Conservation (phyloP, 2,888 invertebrate species). For the Sicus ferrugineus region DNA sequence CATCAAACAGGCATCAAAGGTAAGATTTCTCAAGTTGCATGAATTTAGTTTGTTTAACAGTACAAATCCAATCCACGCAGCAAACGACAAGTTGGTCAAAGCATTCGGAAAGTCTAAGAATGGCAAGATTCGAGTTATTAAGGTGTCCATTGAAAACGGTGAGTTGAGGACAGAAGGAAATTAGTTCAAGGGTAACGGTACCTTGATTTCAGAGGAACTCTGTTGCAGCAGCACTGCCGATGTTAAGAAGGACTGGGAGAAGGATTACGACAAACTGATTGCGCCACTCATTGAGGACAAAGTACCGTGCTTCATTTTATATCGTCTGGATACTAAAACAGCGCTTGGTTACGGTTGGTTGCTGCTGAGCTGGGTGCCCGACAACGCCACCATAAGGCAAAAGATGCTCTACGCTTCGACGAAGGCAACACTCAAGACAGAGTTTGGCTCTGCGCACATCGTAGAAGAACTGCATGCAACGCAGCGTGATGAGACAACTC, state of each 20-base stretch:
- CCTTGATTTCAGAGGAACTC: constrained; percentile 73
- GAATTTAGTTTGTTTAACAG: background rate
- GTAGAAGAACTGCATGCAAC: constrained; percentile 95
- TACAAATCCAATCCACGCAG: constrained; percentile 67
- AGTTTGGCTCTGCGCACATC: constrained; percentile 94
- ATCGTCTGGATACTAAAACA: constrained; percentile 80
- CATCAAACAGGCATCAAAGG: constrained; percentile 92
- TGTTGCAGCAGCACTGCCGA: constrained; percentile 72
- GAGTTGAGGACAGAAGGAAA: constrained; percentile 43
- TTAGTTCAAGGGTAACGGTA: background rate
- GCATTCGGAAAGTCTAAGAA: constrained; percentile 81
- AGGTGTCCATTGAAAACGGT: constrained; percentile 89
- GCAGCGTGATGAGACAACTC: constrained; percentile 78
- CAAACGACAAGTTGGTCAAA: constrained; percentile 81
- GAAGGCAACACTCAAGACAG: constrained; percentile 89
- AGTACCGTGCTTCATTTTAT: constrained; percentile 91
- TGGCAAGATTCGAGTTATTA: constrained; percentile 80
- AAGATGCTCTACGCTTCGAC: constrained; percentile 48
- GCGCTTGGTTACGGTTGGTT: constrained; percentile 91
- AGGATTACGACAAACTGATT: constrained; percentile 82
- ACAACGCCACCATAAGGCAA: constrained; percentile 81
- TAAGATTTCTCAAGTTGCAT: constrained; percentile 57
- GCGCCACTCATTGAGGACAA: constrained; percentile 76
- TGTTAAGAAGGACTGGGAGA: constrained; percentile 80
- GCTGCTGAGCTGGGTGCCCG: constrained; percentile 93